These are phyloP conservation scores for Pogonocichla stellata DNA, from an alignment of 2,113 vertebrate genomes.

Conservation along the genomic window DNA sequence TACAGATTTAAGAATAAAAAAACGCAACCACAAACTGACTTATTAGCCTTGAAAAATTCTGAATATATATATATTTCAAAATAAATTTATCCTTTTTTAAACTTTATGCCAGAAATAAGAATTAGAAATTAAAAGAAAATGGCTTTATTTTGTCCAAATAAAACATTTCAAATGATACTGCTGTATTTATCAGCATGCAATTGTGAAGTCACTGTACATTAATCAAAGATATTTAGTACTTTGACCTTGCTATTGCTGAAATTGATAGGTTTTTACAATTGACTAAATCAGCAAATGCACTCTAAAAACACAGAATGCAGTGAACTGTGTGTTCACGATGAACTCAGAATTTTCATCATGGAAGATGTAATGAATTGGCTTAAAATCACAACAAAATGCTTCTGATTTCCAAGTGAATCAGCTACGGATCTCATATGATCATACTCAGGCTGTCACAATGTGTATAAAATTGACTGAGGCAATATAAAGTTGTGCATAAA, in stretches of 20 bases:
- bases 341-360: background rate
- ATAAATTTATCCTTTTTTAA: background rate
- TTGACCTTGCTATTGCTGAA: background rate
- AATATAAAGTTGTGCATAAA: no score
- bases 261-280: background rate
- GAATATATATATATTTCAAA: background rate
- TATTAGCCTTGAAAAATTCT: background rate
- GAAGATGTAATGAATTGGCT: background rate
- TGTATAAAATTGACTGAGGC: background rate
- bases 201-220: background rate
- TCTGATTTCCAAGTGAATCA: background rate
- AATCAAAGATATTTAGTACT: background rate
- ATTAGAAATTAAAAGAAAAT: background rate
- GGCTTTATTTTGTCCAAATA: background rate
- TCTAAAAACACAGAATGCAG: background rate
- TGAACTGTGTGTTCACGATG: accelerated
- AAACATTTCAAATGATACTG: background rate
- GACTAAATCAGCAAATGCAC: background rate
- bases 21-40: background rate
- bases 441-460: background rate
- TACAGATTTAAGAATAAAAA: background rate
- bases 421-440: background rate
- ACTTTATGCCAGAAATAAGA: background rate
- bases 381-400: background rate
- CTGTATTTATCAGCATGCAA: background rate